A percentile compares a stretch with the other conserved stretches of the same genome.
Conservation (phyloP, 2,797 vertebrate species). For the Chelonia mydas region DNA sequence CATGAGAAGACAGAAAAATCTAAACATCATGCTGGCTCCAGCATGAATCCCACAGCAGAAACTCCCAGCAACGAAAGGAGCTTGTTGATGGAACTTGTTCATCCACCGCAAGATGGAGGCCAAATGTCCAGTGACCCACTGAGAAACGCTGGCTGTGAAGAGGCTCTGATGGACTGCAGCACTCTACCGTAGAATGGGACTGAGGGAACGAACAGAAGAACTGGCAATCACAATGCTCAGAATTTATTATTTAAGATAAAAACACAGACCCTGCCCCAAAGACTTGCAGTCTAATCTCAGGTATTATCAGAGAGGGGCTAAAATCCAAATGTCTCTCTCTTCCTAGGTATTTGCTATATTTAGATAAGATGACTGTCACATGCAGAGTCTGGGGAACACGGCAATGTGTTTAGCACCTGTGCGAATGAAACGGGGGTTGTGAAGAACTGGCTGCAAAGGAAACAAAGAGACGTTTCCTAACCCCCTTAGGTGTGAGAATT, state of each 20-base stretch:
- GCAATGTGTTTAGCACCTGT: constrained; percentile 17
- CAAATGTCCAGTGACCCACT: constrained; percentile 53
- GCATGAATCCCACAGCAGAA: constrained; percentile 26
- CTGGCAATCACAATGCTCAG: neutral
- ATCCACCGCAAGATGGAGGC: constrained; percentile 68
- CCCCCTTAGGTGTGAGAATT: neutral
- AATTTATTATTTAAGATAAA: neutral
- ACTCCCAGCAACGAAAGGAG: constrained; percentile 7
- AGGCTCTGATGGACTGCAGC: neutral
- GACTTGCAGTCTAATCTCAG: neutral
- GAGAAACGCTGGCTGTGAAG: constrained; percentile 58
- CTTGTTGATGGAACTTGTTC: constrained; percentile 57
- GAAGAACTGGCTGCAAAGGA: neutral
- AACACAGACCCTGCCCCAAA: neutral
- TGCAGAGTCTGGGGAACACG: neutral
- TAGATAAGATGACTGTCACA: neutral
- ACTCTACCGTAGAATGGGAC: constrained; percentile 60
- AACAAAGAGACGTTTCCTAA: constrained; percentile 5
- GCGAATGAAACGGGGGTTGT: neutral
- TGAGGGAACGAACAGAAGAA: constrained; percentile 43
- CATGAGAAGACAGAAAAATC: constrained; percentile 62
- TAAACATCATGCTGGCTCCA: constrained; percentile 64
- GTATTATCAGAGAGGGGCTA: neutral
- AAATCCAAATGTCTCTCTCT: neutral
- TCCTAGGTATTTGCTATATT: neutral